Evolutionary conservation across 2,113 vertebrate genomes (phyloP), one percentile per base, ranked within the genome.

Genomic region (Heptranchias perlo): DNA sequence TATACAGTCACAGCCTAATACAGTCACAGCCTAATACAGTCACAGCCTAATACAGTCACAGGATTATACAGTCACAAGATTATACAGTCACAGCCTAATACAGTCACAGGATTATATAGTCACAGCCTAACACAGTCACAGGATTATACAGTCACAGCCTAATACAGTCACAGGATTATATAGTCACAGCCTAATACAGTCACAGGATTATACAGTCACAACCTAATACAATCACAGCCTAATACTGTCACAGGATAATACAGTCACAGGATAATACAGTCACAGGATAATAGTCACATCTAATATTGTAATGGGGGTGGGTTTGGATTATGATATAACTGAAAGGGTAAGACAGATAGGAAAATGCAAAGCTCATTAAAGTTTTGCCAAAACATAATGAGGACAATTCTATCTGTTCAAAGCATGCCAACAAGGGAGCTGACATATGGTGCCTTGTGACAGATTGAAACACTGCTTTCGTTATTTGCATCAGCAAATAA

Each of bases 391-490:
- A 87, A 87, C 84, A 47, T 52, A 92, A 92, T 61, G 54, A 61
- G 54, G 35, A 61, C 54, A 61, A 92, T 61, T 91, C 52, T n/a
- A 91, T 58, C 87, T 39, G 31, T 35, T 92, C 54, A n/a, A 16
- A 2, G 14, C 54, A 92, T 92, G 52, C 54, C 54, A 92, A 61
- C 87, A 61, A 21, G 54, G 31, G 54, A 92, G 61, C 31, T 92
- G 54, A 92, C 87, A 92, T n/a, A 58, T 14, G 4, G 87, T 35
- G 31, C 87, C 31, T 92, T 92, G 87, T 58, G 61, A 92, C 87
- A 92, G 54, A 92, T 92, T 92, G 87, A 92, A 92, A 92, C 54
- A 92, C 52, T 16, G 28, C 87, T 92, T 91, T 92, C 18, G 87
- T 92, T 92, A 61, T 89, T 49, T 89, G 47, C 28, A 54, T 92